Percentiles rank a stretch among this genome's conserved stretches.
These are phyloP conservation scores for Myoxocephalus aenaeus DNA, from an alignment of 2,797 vertebrate genomes.

Conservation along the genomic window DNA sequence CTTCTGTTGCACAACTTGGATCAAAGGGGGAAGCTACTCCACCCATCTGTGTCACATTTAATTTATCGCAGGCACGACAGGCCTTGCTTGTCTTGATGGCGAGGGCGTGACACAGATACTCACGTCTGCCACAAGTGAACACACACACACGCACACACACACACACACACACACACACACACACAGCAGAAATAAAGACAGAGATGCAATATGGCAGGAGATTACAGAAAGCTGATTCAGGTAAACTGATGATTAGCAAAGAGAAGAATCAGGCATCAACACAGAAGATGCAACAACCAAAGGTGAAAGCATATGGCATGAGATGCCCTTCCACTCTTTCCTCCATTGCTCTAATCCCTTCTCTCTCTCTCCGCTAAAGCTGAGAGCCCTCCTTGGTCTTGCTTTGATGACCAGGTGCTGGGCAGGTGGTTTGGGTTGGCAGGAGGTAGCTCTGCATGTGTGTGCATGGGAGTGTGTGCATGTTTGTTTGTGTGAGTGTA, in stretches of 20 bases:
- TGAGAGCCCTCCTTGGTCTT: constrained; percentile 65
- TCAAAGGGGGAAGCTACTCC: constrained; percentile 73
- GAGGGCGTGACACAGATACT: constrained; percentile 57
- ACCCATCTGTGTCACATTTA: constrained; percentile 76
- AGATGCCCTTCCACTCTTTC: constrained; percentile 46
- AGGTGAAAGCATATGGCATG: constrained; percentile 73
- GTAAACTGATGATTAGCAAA: constrained; percentile 51
- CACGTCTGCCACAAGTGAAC: constrained; percentile 6
- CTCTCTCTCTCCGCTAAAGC: constrained; percentile 52
- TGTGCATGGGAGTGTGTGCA: constrained; percentile 40
- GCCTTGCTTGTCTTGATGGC: constrained; percentile 52
- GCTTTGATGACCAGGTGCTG: constrained; percentile 86
- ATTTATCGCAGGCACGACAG: constrained; percentile 60
- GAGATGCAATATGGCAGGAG: constrained; percentile 28
- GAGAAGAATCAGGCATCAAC: constrained; percentile 53
- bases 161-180: neutral
- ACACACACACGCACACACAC: neutral
- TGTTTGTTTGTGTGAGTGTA: constrained; percentile 38
- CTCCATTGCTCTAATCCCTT: constrained; percentile 46
- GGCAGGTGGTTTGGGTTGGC: constrained; percentile 79
- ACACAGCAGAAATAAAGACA: constrained; percentile 7
- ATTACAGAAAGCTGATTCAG: constrained; percentile 45
- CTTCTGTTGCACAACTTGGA: constrained; percentile 74
- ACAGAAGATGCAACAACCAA: constrained; percentile 55
- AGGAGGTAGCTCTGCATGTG: constrained; percentile 69